Evolutionary conservation across 2,888 invertebrate genomes (phyloP).

Genomic region (Lutraria lutraria): DNA sequence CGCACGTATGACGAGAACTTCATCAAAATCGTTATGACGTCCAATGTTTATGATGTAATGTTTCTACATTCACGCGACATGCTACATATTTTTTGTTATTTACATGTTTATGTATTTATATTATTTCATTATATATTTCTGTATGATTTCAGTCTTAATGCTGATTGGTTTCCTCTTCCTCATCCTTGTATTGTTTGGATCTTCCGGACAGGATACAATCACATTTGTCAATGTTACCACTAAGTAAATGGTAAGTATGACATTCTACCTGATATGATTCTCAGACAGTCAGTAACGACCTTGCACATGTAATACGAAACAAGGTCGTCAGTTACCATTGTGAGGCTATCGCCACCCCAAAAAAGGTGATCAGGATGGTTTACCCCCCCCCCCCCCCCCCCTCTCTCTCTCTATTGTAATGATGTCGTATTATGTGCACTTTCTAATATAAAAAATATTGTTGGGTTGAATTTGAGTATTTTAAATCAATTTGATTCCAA

Average conservation of each 20-base stretch:
- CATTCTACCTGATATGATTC: not conserved
- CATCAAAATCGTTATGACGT: not conserved
- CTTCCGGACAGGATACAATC: conserved; percentile 23
- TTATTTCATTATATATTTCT: not conserved
- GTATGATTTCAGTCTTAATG: conserved; percentile 25
- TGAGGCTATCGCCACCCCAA: no score
- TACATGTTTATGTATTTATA: not conserved
- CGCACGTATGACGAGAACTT: not conserved
- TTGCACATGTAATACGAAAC: no score
- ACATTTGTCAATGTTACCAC: conserved; percentile 29
- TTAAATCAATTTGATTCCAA: no score
- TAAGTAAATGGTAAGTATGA: conserved; percentile 21
- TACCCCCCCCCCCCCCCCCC: no score
- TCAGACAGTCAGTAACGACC: not conserved
- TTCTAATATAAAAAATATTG: no score
- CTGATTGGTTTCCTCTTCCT: conserved; percentile 31
- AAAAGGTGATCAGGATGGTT: no score
- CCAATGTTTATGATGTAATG: not conserved
- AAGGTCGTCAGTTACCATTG: no score
- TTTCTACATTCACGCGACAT: not conserved
- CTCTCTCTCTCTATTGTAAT: no score
- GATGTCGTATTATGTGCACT: no score
- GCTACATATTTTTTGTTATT: not conserved
- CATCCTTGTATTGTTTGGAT: conserved; percentile 26
- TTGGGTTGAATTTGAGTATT: no score